Percentiles rank a stretch among this genome's conserved stretches.
Evolutionary conservation across 92 coral and sea anemone genomes (phyloP).

Genomic region (Siderastrea radians): DNA sequence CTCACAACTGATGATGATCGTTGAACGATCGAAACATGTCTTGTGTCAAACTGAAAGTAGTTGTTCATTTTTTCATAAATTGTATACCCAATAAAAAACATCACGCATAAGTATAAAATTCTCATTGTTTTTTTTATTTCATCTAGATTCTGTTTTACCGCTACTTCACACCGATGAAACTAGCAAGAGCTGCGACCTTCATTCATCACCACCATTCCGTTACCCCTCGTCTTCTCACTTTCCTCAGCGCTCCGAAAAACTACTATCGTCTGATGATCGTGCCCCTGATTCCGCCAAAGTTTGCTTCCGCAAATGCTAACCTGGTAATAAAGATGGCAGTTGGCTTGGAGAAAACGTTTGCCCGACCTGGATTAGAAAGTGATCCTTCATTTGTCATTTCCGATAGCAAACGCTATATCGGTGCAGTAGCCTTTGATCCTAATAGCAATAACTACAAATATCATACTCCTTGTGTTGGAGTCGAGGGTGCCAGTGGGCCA

Average conservation of each 20-base stretch:
- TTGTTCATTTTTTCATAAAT: too few species aligned
- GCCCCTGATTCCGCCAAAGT: neutral
- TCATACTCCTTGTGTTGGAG: neutral
- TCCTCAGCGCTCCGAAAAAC: neutral
- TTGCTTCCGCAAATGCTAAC: neutral
- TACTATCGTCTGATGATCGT: neutral
- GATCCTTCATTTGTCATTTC: neutral
- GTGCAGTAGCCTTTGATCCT: neutral
- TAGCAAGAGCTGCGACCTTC: neutral
- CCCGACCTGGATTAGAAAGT: too few species aligned
- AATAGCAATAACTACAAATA: neutral
- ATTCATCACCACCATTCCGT: neutral
- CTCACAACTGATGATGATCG: too few species aligned
- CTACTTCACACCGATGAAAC: too few species aligned
- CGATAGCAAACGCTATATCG: conserved; percentile 6
- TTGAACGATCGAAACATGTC: too few species aligned
- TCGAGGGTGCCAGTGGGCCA: conserved; percentile 4
- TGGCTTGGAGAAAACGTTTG: too few species aligned
- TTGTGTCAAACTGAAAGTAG: too few species aligned
- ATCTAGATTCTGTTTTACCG: too few species aligned
- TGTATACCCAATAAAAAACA: too few species aligned
- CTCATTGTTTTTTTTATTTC: too few species aligned
- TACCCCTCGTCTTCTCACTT: neutral
- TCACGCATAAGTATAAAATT: too few species aligned
- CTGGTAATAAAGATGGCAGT: neutral